Conservation (phyloP, 2,888 invertebrate species). For the Catocala fraxini region DNA sequence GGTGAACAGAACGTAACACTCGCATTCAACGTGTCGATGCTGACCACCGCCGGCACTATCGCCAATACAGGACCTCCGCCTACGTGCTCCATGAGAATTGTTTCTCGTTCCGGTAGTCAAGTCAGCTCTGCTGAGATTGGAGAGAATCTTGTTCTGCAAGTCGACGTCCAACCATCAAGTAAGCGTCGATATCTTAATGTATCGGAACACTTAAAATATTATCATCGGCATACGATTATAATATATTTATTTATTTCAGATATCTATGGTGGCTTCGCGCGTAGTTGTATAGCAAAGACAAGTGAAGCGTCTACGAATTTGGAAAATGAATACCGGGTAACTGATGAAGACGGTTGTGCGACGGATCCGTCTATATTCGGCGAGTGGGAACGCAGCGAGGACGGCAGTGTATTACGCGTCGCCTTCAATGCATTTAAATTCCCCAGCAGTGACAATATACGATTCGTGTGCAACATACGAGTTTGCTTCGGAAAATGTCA, state of each 20-base stretch:
- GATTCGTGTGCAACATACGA: slow-evolving; percentile 98
- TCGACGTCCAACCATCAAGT: slow-evolving; percentile 93
- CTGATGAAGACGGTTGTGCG: slow-evolving; percentile 97
- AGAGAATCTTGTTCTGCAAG: slow-evolving; percentile 94
- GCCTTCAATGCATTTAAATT: slow-evolving; percentile 98
- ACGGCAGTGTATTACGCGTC: slow-evolving; percentile 94
- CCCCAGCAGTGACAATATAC: slow-evolving; percentile 97
- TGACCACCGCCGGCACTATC: slow-evolving; percentile 97
- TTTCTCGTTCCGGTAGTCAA: slow-evolving; percentile 94
- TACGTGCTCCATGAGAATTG: slow-evolving; percentile 96
- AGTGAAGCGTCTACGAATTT: slow-evolving; percentile 92
- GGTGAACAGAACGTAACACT: slow-evolving; percentile 97
- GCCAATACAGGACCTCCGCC: slow-evolving; percentile 98
- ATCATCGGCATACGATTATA: neutral
- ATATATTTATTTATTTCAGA: slow-evolving; percentile 76
- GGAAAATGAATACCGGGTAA: slow-evolving; percentile 97
- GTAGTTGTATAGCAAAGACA: slow-evolving; percentile 97
- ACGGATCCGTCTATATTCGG: slow-evolving; percentile 97
- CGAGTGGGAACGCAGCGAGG: slow-evolving; percentile 96
- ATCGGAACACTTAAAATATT: neutral
- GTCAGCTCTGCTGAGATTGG: slow-evolving; percentile 97
- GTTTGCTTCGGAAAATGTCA: slow-evolving; percentile 98
- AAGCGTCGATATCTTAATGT: slow-evolving; percentile 54
- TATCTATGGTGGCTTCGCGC: slow-evolving; percentile 97
- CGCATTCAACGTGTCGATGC: slow-evolving; percentile 98